Evolutionary conservation across 2,113 vertebrate species (phyloP).

Genomic region (Nicator chloris): DNA sequence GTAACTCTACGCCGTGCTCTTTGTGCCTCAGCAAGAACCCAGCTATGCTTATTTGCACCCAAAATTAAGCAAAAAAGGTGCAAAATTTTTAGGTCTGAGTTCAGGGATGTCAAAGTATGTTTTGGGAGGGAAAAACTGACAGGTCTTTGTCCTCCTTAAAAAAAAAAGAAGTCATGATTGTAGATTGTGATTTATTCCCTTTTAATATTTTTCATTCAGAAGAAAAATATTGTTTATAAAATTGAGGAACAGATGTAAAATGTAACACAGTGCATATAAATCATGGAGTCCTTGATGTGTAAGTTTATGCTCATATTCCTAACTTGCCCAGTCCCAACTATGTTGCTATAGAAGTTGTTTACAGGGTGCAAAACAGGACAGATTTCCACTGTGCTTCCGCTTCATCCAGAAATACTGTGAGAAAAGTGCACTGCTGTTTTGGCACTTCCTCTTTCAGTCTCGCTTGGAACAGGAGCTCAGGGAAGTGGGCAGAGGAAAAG

Average conservation of each 20-base stretch:
- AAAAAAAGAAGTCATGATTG: background rate
- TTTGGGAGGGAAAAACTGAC: background rate
- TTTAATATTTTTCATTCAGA: background rate
- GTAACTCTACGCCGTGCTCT: rapidly evolving
- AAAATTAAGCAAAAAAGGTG: background rate
- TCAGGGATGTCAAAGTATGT: background rate
- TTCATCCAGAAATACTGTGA: slow-evolving; percentile 32
- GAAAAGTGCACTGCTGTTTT: background rate
- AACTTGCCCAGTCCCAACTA: background rate
- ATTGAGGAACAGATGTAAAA: background rate
- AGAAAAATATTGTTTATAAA: background rate
- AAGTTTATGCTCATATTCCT: background rate
- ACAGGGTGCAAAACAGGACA: background rate
- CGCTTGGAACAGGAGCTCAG: background rate
- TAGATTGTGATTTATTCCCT: background rate
- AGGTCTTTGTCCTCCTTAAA: background rate
- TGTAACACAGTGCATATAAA: background rate
- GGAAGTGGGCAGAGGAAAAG: background rate
- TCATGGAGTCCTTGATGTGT: background rate
- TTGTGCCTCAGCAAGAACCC: background rate
- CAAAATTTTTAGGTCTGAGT: background rate
- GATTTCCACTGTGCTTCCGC: background rate
- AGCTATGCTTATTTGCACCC: background rate
- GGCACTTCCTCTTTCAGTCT: slow-evolving; percentile 38
- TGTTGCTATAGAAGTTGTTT: background rate